Base-by-base conservation (phyloP, 1,140 invertebrate genomes). In the Lordiphosa mommai region DNA sequence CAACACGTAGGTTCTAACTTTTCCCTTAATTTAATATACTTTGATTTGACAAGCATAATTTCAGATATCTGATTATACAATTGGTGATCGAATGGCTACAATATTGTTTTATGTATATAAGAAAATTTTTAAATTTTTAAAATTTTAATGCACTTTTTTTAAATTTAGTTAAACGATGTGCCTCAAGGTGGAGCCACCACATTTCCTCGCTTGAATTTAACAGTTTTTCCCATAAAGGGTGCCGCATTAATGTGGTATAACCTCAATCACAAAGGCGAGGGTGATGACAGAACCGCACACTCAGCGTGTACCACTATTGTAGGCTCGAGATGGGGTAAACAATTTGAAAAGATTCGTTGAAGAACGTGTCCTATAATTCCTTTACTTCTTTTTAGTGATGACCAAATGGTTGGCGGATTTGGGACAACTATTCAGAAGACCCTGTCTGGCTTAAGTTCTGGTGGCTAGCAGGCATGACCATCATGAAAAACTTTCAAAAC, bases 191-290 rank as follows among this genome's bases (percentile, higher is more conserved):
- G 36, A 2, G 36, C 36, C 5, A 38, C 36, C 8, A 4, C 9
- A 4, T 38, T 38, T 38, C 36, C 36, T 7, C 9, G 4, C 0
- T 9, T 38, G 7, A 8, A 38, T 5, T 4, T 38, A 9, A 14
- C 36, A 14, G 32, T 49, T 6, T 9, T 10, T 12, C 97, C 97
- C 0, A 92, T 92, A 86, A 97, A 96, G 89, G 94, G 96, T 9
- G 92, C 94, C 12, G 97, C 96, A 30, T 95, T 95, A 6, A 97
- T 98, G 89, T 99, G 97, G 97, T 94, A 95, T 86, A 99, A 99
- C 91, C 90, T 99, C 51, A 93, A 95, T 88, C 92, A 93, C 13
- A 96, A 93, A 87, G 97, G 97, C n/a, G 94, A 97, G 66, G 97
- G 97, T 14, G 96, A 99, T 90, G 92, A 93, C 56, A 91, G 92